A percentile compares a stretch with the other conserved stretches of the same genome.
These are phyloP conservation scores for Vombatus ursinus DNA, from an alignment of 2,113 vertebrate genomes.

Conservation along the genomic window DNA sequence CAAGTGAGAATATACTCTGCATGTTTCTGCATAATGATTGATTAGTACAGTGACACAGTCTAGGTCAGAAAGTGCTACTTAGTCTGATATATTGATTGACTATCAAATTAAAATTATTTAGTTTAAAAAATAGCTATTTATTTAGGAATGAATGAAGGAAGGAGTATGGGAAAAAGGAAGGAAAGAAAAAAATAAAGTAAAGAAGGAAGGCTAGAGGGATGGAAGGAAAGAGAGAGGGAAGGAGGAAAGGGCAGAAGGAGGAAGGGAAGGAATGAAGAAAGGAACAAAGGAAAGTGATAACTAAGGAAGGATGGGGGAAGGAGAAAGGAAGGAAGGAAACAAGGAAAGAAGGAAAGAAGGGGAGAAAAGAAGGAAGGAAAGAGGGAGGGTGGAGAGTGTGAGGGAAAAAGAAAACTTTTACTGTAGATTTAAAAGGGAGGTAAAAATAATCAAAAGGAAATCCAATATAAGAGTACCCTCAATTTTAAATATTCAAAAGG, in stretches of 20 bases:
- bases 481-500: not conserved
- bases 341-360: no score
- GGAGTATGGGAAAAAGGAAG: not conserved
- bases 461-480: not conserved
- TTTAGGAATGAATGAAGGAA: not conserved
- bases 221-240: no score
- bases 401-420: not conserved
- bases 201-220: not conserved
- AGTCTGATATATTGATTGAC: slow-evolving; percentile 24
- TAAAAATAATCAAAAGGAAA: not conserved
- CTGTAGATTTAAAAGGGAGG: not conserved
- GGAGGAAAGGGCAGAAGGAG: no score
- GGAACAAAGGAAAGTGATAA: no score
- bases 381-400: no score
- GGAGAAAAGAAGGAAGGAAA: no score
- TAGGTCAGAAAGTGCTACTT: slow-evolving; percentile 31
- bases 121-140: not conserved
- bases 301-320: no score
- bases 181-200: no score
- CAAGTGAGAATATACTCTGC: not conserved
- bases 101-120: slow-evolving; percentile 21
- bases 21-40: not conserved
- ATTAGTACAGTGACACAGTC: slow-evolving; percentile 4
- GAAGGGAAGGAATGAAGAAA: no score
- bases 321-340: no score